phyloP scores from a whole-genome alignment of 2,797 vertebrate genomes.

The Poeciliopsis presidionis region DNA sequence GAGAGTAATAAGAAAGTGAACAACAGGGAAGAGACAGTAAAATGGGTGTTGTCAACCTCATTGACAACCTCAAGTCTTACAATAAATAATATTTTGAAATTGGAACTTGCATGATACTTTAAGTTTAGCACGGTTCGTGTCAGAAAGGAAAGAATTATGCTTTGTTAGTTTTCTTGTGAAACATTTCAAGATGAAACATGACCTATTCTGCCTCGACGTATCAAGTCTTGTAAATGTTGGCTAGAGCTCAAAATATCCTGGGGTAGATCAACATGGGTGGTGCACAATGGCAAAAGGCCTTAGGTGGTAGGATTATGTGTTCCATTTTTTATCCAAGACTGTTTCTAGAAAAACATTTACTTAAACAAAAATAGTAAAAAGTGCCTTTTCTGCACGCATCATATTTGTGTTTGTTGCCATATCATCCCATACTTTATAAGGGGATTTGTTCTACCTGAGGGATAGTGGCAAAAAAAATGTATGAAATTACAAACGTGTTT shows the following conservation, averaged over 20 bases:
- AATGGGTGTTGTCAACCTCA: not conserved
- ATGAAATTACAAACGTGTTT: not conserved
- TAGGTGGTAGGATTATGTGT: constrained; percentile 33
- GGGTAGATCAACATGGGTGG: constrained; percentile 35
- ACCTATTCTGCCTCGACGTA: constrained; percentile 11
- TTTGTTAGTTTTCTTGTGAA: not conserved
- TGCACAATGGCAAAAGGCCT: constrained; percentile 22
- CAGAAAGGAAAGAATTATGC: not conserved
- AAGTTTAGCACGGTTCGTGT: not conserved
- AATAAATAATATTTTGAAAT: not conserved
- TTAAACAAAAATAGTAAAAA: not conserved
- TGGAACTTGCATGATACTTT: not conserved
- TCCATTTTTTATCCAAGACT: constrained; percentile 37
- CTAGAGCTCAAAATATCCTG: constrained; percentile 8
- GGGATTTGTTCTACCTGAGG: not conserved
- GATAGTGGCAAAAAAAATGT: not conserved
- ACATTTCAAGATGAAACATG: not conserved
- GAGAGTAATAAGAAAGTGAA: not conserved
- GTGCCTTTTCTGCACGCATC: not conserved
- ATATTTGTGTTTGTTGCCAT: not conserved
- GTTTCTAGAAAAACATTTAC: not conserved
- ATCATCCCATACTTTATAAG: not conserved
- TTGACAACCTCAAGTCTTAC: not conserved
- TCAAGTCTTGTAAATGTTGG: constrained; percentile 39
- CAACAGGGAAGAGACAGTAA: not conserved